Evolutionary conservation across 2,113 vertebrate genomes (phyloP), one percentile per base, ranked within the genome.

Genomic region (Baryphthengus martii): DNA sequence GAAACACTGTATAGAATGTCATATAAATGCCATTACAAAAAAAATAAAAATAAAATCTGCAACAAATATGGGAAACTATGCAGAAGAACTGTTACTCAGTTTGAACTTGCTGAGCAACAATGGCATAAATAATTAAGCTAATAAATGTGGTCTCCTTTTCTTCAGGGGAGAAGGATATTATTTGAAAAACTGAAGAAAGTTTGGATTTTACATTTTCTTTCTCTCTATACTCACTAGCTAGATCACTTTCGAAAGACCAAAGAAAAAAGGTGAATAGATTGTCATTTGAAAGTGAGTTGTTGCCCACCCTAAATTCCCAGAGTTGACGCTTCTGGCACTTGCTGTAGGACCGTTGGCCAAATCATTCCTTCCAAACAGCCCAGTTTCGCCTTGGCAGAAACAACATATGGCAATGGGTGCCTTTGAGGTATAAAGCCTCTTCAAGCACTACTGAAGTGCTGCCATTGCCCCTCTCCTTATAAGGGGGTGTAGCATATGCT

Each of bases 401-500:
- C 75, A 86, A 74, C 91, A 95, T 90, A 94, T 77, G 91, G 67
- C 90, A 85, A 70, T 85, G 90, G 78, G 78, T 76, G 88, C 79
- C 94, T 96, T 35, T 73, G 88, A 93, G 89, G 67, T 70, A 94
- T 26, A 96, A 95, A 96, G 87, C 53, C 88, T 90, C 94, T 82
- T 88, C 87, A 85, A 62, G 75, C 91, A 83, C 55, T 61, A 89
- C 93, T 95, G 90, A 96, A 96, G 85, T 94, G 85, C 85, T 96
- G 88, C 91, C 90, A 96, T 80, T 95, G 93, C 95, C 91, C 88
- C 50, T 71, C 25, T 93, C 93, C 89, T 94, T 93, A 85, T 82
- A 90, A 93, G 94, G 89, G 85, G 75, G 67, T 80, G 74, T 9
- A 94, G 92, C 90, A 92, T 96, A 93, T 93, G 95, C 93, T 95